A percentile compares a stretch with the other conserved stretches of the same genome.
Conservation (phyloP, 1,140 invertebrate genomes). For the Diprion similis region DNA sequence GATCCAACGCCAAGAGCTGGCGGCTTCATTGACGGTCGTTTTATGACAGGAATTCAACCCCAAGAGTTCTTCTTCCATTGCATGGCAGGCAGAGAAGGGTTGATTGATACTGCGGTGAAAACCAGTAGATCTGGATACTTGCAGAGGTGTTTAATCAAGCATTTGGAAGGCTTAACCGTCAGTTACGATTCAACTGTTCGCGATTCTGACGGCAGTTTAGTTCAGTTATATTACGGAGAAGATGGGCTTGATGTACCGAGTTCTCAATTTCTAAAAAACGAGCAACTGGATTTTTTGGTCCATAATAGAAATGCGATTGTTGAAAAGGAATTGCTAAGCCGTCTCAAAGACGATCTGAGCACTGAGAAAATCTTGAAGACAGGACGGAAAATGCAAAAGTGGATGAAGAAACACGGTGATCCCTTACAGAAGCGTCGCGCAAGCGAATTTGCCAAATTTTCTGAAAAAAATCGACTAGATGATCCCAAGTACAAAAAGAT, state of each 20-base stretch:
- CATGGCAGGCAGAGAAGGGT: conserved; percentile 97
- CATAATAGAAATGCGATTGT: conserved; percentile 77
- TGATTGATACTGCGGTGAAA: conserved; percentile 87
- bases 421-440: conserved; percentile 52
- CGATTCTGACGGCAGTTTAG: conserved; percentile 92
- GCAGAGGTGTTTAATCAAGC: conserved; percentile 97
- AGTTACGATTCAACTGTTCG: conserved; percentile 94
- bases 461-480: conserved; percentile 41
- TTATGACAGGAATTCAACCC: conserved; percentile 96
- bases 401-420: conserved; percentile 67
- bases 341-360: conserved; percentile 64
- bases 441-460: conserved; percentile 49
- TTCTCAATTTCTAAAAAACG: conserved; percentile 82
- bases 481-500: conserved; percentile 42
- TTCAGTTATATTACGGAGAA: conserved; percentile 96
- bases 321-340: conserved; percentile 65
- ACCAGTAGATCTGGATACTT: conserved; percentile 98
- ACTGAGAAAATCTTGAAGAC: conserved; percentile 57
- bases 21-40: conserved; percentile 94
- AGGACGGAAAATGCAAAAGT: conserved; percentile 64
- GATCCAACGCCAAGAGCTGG: conserved; percentile 92
- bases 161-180: conserved; percentile 92
- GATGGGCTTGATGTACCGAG: conserved; percentile 94
- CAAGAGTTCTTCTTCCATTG: conserved; percentile 99
- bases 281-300: conserved; percentile 83